These are phyloP conservation scores for Struthidea cinerea DNA, from an alignment of 2,113 vertebrate species.

Conservation along the genomic window DNA sequence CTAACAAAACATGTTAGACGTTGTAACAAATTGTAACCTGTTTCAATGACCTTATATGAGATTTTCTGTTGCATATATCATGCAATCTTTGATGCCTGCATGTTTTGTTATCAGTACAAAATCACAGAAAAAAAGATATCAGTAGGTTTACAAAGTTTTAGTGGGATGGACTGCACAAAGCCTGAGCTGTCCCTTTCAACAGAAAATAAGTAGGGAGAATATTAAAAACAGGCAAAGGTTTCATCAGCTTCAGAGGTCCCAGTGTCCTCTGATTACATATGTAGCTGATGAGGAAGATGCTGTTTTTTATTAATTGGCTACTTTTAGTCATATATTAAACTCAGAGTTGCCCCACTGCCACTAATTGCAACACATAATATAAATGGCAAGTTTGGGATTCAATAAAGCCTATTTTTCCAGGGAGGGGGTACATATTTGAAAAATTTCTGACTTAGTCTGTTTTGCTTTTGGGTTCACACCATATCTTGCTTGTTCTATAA, in stretches of 20 bases:
- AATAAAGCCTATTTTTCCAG: neutral
- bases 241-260: neutral
- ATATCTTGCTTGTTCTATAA: neutral
- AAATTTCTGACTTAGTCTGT: neutral
- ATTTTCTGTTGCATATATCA: neutral
- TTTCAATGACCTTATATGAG: neutral
- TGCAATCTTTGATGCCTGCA: neutral
- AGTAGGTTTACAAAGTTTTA: neutral
- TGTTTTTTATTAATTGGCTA: neutral
- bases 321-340: neutral
- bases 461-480: neutral
- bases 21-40: neutral
- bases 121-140: neutral
- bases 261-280: neutral
- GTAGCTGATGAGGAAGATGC: neutral
- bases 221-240: neutral
- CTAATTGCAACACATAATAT: neutral
- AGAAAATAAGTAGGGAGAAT: neutral
- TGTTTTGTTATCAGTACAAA: neutral
- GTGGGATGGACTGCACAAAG: neutral
- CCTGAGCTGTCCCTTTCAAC: neutral
- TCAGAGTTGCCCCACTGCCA: neutral
- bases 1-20: neutral
- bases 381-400: neutral
- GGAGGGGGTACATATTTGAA: fast-evolving